Evolutionary conservation across 2,888 invertebrate genomes (phyloP), one percentile per base, ranked within the genome.

Genomic region (Rhamphomyia laevipes): DNA sequence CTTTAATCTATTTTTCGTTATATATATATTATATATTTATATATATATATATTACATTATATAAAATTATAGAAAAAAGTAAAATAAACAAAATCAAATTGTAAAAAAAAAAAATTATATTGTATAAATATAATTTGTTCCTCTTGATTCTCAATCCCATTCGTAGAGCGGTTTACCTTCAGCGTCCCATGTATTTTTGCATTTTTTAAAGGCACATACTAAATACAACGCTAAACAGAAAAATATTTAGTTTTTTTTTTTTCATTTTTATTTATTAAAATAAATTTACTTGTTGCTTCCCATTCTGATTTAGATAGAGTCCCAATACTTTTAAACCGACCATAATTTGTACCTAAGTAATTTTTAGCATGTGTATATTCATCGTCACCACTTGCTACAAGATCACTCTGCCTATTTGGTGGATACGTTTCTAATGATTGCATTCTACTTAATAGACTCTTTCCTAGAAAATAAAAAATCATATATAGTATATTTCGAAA

Each of bases 281-380:
- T 43, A 16, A 31, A 33, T 62, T 82, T 73, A 92, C 92, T 85
- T 55, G 84, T 81, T 53, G 87, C 92, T 72, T 95, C 93, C 95
- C 95, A 95, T 71, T 95, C 94, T 41, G 85, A 78, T 59, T 78
- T 77, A 12, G 92, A 89, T 59, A 95, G 75, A 3, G 95, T 94
- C 12, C 94, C 93, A 56, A 88, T 71, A 43, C 68, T 68, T 43
- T 70, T 62, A 41, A 69, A 66, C 48, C 66, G 66, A 30, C 59
- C 59, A 41, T 61, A 60, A 1, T 52, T 69, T 59, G 52, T 71
- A 64, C 55, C 69, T 59, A 57, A 73, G 63, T 75, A 80, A 44
- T 76, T 71, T 52, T 77, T 74, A 4, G 84, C 86, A 73, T 90
- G 86, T 42, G 72, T 69, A 73, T 89, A 94, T 61, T 91, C 85